phyloP scores from a whole-genome alignment of 2,888 invertebrate species.

The Malthinus flaveolus region DNA sequence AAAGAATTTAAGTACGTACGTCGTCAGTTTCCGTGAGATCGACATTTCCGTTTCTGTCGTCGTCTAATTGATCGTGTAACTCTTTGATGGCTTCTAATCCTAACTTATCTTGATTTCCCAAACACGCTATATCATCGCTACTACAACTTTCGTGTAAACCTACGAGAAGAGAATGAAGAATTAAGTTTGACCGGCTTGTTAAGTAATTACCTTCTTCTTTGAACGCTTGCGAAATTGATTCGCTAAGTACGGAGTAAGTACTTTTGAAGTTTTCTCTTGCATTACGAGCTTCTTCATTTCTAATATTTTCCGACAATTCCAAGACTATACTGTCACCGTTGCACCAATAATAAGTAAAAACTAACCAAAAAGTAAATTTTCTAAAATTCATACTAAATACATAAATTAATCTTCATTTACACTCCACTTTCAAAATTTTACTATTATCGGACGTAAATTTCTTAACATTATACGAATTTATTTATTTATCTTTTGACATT shows the following conservation, averaged over 20 bases:
- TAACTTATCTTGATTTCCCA: slow-evolving; percentile 75
- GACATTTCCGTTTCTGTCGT: slow-evolving; percentile 96
- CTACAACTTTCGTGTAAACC: slow-evolving; percentile 56
- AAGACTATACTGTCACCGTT: slow-evolving; percentile 34
- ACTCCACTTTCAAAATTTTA: neutral
- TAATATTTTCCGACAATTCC: slow-evolving; percentile 32
- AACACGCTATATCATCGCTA: slow-evolving; percentile 76
- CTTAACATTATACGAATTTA: slow-evolving; percentile 44
- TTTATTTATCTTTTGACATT: slow-evolving; percentile 48
- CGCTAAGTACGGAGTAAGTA: slow-evolving; percentile 58
- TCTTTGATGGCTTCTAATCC: slow-evolving; percentile 92
- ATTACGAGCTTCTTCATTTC: slow-evolving; percentile 19
- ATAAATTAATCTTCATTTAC: neutral
- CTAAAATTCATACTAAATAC: slow-evolving; percentile 37
- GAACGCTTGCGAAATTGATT: slow-evolving; percentile 62
- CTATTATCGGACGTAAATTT: slow-evolving; percentile 19
- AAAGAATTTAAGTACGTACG: slow-evolving; percentile 62
- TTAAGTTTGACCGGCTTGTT: too few relatives aligned
- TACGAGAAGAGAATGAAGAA: slow-evolving; percentile 26
- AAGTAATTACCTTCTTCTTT: slow-evolving; percentile 61
- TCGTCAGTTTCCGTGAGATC: slow-evolving; percentile 97
- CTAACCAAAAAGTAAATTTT: slow-evolving; percentile 48
- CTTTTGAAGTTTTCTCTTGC: slow-evolving; percentile 42
- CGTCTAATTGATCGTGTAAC: slow-evolving; percentile 93
- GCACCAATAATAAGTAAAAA: slow-evolving; percentile 46